A percentile compares a stretch with the other conserved stretches of the same genome.
Evolutionary conservation across 1,140 invertebrate genomes (phyloP).

Genomic region (Thaumetopoea pityocampa): DNA sequence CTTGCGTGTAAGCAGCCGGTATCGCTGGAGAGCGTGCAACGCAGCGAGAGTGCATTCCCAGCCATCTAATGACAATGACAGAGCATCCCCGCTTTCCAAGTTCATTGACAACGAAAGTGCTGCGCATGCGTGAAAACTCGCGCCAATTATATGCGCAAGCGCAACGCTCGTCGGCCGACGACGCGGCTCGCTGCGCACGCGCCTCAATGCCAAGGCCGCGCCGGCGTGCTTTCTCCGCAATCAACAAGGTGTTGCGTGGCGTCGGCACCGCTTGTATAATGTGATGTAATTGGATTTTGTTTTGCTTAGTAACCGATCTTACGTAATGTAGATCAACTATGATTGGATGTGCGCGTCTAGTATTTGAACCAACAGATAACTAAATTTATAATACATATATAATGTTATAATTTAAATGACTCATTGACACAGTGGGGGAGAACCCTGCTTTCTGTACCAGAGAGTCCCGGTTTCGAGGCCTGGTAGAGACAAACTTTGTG

Average conservation of each 20-base stretch:
- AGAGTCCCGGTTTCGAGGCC: too few relatives aligned
- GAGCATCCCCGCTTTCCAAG: slow-evolving; percentile 70
- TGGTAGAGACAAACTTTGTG: too few relatives aligned
- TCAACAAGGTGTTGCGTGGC: slow-evolving; percentile 41
- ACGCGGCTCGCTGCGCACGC: slow-evolving; percentile 34
- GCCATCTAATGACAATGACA: slow-evolving; percentile 64
- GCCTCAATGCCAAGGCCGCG: slow-evolving; percentile 67
- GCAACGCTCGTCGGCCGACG: slow-evolving; percentile 27
- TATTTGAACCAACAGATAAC: too few relatives aligned
- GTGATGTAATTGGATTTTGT: slow-evolving; percentile 48
- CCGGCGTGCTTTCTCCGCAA: slow-evolving; percentile 57
- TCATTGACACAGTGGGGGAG: too few relatives aligned
- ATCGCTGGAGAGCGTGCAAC: slow-evolving; percentile 37
- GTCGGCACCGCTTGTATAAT: slow-evolving; percentile 44
- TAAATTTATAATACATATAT: too few relatives aligned
- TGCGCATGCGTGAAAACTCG: slow-evolving; percentile 63
- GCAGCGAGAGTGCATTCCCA: slow-evolving; percentile 69
- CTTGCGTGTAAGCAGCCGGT: slow-evolving; percentile 37
- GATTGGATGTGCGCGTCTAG: too few relatives aligned
- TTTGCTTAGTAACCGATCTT: slow-evolving; percentile 17
- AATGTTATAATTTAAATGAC: too few relatives aligned
- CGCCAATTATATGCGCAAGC: slow-evolving; percentile 37
- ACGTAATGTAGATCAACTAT: too few relatives aligned
- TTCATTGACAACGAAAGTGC: slow-evolving; percentile 73
- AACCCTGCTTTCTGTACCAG: too few relatives aligned